Evolutionary conservation across 2,113 vertebrate genomes (phyloP).

Genomic region (Macrotus californicus): DNA sequence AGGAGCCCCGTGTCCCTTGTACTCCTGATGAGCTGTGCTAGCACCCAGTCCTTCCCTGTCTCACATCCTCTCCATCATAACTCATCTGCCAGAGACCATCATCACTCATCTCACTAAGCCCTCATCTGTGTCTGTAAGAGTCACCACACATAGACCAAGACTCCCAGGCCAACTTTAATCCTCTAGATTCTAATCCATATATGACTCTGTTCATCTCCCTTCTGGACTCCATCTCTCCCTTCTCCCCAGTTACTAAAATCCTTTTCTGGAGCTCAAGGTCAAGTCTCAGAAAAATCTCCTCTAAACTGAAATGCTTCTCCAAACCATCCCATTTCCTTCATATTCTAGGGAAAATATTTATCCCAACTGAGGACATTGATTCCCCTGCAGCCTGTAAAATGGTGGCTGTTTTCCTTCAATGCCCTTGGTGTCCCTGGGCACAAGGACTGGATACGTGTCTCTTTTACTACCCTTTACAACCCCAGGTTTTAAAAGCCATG

Average conservation of each 20-base stretch:
- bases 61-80: neutral
- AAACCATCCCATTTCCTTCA: neutral
- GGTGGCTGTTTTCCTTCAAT: neutral
- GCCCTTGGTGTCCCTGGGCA: neutral
- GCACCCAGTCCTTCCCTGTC: neutral
- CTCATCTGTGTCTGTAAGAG: neutral
- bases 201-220: neutral
- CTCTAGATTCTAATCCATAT: neutral
- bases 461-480: neutral
- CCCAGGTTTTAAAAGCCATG: neutral
- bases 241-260: neutral
- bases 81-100: neutral
- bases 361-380: neutral
- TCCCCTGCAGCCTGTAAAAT: neutral
- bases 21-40: neutral
- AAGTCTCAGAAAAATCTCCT: neutral
- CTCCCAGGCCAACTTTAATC: neutral
- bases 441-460: neutral
- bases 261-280: neutral
- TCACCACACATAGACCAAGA: neutral
- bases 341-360: neutral
- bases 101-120: neutral
- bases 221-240: neutral
- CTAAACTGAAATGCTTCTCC: neutral
- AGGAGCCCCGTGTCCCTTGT: neutral